Percentiles rank a stretch among this genome's conserved stretches.
Evolutionary conservation across 2,797 vertebrate genomes (phyloP).

Genomic region (Argya squamiceps): DNA sequence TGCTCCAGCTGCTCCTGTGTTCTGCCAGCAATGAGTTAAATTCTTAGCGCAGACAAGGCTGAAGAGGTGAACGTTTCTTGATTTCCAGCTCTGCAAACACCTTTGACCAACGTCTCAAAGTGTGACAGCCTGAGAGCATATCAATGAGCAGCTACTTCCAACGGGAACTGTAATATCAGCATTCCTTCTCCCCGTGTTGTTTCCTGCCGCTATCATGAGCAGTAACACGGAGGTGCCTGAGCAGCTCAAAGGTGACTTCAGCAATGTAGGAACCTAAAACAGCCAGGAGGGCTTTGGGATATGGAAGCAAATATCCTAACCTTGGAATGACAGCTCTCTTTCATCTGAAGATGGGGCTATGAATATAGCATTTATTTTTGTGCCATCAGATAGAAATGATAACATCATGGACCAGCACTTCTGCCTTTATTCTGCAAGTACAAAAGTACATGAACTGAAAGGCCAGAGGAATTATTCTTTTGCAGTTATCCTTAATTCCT

Average conservation of each 20-base stretch:
- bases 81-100: slow-evolving; percentile 30
- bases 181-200: neutral
- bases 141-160: slow-evolving; percentile 19
- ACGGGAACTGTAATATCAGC: neutral
- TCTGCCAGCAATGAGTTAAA: neutral
- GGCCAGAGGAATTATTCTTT: neutral
- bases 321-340: slow-evolving; percentile 22
- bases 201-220: neutral
- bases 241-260: neutral
- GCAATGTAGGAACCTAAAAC: neutral
- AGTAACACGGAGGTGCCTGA: neutral
- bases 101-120: slow-evolving; percentile 20
- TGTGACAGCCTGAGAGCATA: neutral
- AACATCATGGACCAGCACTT: neutral
- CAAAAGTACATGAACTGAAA: neutral
- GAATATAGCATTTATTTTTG: slow-evolving; percentile 34
- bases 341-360: neutral
- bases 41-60: neutral
- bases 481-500: neutral
- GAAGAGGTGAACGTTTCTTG: neutral
- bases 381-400: slow-evolving; percentile 7
- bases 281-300: neutral
- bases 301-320: neutral
- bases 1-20: neutral
- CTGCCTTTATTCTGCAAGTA: neutral